phyloP scores from a whole-genome alignment of 2,797 vertebrate species.

The Gambelia wislizenii region DNA sequence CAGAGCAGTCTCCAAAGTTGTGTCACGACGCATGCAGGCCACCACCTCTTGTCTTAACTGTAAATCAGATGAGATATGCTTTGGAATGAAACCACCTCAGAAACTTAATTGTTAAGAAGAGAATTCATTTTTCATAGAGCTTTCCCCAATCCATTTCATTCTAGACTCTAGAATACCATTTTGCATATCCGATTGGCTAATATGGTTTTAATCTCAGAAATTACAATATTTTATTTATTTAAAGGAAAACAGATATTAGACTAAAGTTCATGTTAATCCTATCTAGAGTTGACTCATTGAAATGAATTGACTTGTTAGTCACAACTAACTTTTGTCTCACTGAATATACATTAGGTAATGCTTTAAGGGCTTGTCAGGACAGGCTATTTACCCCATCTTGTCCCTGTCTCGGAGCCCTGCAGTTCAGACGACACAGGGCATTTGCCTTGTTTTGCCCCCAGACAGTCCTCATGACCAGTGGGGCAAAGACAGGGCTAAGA shows the following conservation, averaged over 20 bases:
- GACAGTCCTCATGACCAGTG: no score
- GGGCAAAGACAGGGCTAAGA: no score
- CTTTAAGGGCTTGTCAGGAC: no score
- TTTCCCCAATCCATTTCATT: neutral
- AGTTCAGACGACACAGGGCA: no score
- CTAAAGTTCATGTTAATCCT: no score
- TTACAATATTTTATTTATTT: neutral
- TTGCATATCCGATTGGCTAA: neutral
- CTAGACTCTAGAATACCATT: neutral
- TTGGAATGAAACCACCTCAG: neutral
- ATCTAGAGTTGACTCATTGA: no score
- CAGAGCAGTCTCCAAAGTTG: constrained; percentile 94
- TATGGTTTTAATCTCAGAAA: neutral
- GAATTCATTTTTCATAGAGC: neutral
- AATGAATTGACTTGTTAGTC: neutral
- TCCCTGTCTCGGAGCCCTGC: no score
- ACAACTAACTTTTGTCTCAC: neutral
- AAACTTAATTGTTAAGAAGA: neutral
- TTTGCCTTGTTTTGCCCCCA: no score
- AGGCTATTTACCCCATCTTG: no score
- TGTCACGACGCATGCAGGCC: constrained; percentile 96
- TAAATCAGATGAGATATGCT: constrained; percentile 10
- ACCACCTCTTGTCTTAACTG: constrained; percentile 97
- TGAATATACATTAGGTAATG: neutral
- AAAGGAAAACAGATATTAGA: neutral